Conservation (phyloP, 1,140 invertebrate genomes). For the Augochlora pura region DNA sequence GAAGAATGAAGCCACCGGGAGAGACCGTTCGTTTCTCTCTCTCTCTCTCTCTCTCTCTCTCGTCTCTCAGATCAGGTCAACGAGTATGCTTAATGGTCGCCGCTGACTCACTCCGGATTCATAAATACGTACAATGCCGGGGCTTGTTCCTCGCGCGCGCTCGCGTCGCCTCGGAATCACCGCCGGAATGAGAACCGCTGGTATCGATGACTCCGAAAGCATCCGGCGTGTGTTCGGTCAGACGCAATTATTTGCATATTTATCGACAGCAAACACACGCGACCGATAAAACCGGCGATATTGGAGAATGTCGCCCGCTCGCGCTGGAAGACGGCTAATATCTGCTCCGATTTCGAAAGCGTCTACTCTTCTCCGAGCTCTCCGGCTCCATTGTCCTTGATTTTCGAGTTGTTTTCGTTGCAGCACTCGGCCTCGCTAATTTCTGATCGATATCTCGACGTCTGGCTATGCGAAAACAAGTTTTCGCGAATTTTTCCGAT, state of each 20-base stretch:
- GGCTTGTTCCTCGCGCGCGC: not conserved
- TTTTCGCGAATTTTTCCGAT: no score
- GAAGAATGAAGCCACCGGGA: not conserved
- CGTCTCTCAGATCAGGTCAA: slow-evolving; percentile 20
- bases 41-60: not conserved
- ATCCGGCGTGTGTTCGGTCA: not conserved
- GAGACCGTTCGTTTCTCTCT: slow-evolving; percentile 16
- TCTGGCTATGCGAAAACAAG: no score
- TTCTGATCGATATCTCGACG: no score
- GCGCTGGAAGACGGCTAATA: not conserved
- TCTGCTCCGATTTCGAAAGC: not conserved
- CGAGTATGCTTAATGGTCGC: slow-evolving; percentile 39
- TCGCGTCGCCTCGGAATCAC: slow-evolving; percentile 20
- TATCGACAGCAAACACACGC: slow-evolving; percentile 20
- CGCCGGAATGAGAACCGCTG: not conserved
- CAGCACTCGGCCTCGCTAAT: no score
- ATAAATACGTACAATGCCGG: slow-evolving; percentile 8
- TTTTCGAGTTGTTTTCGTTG: no score
- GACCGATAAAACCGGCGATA: not conserved
- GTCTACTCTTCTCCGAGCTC: no score
- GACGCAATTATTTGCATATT: slow-evolving; percentile 51
- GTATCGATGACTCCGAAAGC: slow-evolving; percentile 8
- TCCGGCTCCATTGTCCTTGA: no score
- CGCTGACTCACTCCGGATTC: slow-evolving; percentile 49
- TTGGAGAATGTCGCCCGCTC: not conserved